Evolutionary conservation across 2,797 vertebrate genomes (phyloP).

Genomic region (Peromyscus attwateri): DNA sequence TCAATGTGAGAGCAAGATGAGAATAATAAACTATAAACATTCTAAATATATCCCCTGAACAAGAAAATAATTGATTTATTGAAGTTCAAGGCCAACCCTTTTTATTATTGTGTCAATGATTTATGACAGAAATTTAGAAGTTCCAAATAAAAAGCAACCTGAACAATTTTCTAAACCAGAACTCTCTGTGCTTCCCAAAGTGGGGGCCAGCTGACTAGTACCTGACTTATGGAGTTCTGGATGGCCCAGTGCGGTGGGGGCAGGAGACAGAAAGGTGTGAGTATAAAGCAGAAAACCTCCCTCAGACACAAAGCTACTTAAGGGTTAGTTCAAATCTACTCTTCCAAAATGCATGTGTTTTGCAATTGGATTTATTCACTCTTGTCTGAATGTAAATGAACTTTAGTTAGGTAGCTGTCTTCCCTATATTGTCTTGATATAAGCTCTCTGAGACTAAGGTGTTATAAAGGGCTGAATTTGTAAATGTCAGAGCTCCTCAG

Average conservation of each 20-base stretch:
- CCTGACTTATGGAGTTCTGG: neutral
- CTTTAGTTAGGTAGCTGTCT: slow-evolving; percentile 21
- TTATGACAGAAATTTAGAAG: slow-evolving; percentile 38
- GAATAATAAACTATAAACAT: neutral
- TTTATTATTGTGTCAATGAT: slow-evolving; percentile 54
- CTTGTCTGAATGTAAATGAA: slow-evolving; percentile 18
- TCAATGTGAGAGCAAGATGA: neutral
- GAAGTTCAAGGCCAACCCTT: neutral
- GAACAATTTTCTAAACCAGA: slow-evolving; percentile 23
- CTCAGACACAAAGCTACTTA: neutral
- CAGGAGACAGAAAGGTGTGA: neutral
- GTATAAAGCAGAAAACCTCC: neutral
- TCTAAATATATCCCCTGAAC: neutral
- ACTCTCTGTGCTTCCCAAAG: slow-evolving; percentile 46
- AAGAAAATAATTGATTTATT: slow-evolving; percentile 39
- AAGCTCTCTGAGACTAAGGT: neutral
- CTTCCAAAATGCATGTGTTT: slow-evolving; percentile 39
- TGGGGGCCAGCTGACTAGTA: neutral
- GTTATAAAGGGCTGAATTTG: neutral
- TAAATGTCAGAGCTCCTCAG: neutral
- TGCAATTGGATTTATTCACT: neutral
- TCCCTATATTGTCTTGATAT: neutral
- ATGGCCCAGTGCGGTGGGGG: neutral
- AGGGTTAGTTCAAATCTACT: neutral
- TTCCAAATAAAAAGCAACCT: slow-evolving; percentile 48